A percentile compares a stretch with the other conserved stretches of the same genome.
Evolutionary conservation across 2,888 invertebrate genomes (phyloP).

Genomic region (Rugalucina vietnamica): DNA sequence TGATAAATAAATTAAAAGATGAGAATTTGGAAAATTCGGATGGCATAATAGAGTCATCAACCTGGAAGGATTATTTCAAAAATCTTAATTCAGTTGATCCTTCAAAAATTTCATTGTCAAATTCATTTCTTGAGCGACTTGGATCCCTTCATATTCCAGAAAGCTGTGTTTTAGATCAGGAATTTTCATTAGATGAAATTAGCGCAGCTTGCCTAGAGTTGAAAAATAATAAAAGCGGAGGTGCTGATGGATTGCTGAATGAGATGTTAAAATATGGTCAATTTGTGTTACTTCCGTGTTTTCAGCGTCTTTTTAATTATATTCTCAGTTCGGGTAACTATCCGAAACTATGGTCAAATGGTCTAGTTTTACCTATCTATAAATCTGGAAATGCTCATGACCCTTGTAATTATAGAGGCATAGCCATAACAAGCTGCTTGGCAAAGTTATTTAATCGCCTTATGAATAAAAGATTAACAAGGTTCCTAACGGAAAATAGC

Average conservation of each 20-base stretch:
- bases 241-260: background rate
- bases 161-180: background rate
- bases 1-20: too few species aligned
- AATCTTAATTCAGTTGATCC: background rate
- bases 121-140: background rate
- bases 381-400: background rate
- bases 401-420: background rate
- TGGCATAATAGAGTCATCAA: too few species aligned
- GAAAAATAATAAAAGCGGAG: background rate
- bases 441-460: background rate
- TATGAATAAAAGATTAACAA: background rate
- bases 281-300: background rate
- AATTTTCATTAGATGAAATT: background rate
- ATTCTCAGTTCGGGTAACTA: background rate
- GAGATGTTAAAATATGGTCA: background rate
- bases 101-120: background rate
- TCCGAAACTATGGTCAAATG: background rate
- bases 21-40: too few species aligned
- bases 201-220: background rate
- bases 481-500: background rate
- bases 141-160: background rate
- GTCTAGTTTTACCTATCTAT: background rate
- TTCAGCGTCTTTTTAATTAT: background rate
- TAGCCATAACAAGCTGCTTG: background rate
- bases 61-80: too few species aligned